A percentile compares a stretch with the other conserved stretches of the same genome.
phyloP scores from a whole-genome alignment of 2,797 vertebrate species.

The Sebastiscus tertius region DNA sequence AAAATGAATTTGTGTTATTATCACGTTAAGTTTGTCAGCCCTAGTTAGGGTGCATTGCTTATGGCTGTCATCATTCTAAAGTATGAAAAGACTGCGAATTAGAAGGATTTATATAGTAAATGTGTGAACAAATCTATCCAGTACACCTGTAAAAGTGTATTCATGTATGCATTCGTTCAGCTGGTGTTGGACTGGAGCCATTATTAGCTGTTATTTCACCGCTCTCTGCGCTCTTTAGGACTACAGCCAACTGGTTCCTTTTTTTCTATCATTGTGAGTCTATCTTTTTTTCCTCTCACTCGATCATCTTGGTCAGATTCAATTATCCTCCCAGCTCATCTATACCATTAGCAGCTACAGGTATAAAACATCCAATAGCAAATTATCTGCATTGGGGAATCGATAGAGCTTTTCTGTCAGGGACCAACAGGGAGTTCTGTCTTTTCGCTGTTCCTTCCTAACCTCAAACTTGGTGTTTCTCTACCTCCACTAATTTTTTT shows the following conservation, averaged over 20 bases:
- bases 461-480: background rate
- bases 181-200: background rate
- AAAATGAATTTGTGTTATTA: too few species aligned
- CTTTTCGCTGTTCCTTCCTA: background rate
- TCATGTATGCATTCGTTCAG: background rate
- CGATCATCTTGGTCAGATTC: background rate
- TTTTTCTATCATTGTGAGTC: background rate
- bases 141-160: background rate
- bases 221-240: background rate
- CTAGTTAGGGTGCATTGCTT: background rate
- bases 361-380: constrained; percentile 32
- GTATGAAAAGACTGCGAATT: background rate
- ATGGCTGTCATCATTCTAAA: background rate
- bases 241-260: background rate
- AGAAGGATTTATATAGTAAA: background rate
- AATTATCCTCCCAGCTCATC: constrained; percentile 25
- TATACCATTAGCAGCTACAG: constrained; percentile 27
- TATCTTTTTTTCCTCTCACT: background rate
- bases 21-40: too few species aligned
- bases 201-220: background rate
- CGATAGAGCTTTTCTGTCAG: constrained; percentile 45
- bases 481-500: background rate
- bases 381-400: constrained; percentile 45
- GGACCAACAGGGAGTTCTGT: constrained; percentile 21
- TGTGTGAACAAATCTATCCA: background rate